Evolutionary conservation across 2,113 vertebrate species (phyloP), one percentile per base, ranked within the genome.

Genomic region (Dascyllus trimaculatus): DNA sequence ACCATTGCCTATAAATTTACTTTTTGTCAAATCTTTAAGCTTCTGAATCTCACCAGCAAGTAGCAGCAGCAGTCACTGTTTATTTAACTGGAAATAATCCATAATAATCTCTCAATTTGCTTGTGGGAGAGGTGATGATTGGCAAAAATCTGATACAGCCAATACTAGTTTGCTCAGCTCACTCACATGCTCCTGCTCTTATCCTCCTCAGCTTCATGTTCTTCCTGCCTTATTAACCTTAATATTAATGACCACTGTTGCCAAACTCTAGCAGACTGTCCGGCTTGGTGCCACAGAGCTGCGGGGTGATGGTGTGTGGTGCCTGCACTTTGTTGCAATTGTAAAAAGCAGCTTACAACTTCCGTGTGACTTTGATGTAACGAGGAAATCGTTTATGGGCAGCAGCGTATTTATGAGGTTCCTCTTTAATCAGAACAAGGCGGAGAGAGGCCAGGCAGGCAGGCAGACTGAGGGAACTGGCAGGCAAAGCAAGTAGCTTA

Each of bases 361-460:
- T 93, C 88, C 82, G 77, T 75, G 87, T 85, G 85, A 93, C 93
- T 95, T 94, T 94, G 93, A 94, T 93, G 91, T 89, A 69, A 92
- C 5, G 46, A 90, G 93, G 92, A 92, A 92, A 92, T 84, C 15
- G 35, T 90, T 93, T 84, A 90, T 72, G 62, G 84, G 82, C 90
- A 65, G 80, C 71, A 51, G 81, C 58, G 26, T 73, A 79, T 93
- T 94, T 92, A 91, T 51, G 70, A 92, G 90, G 84, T 86, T 90
- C 75, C 81, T 65, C 83, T 92, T 89, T 94, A 93, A 94, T 91
- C 90, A 91, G 82, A 87, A 85, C 85, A 86, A 85, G 88, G 54
- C 48, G 3, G 61, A 17, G 61, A 17, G 80, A 58, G 24, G 61
- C 24, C 51, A 32, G 40, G 74, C 52, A 15, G 49, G 9, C 53